Percentiles rank a stretch among this genome's conserved stretches.
These are phyloP conservation scores for Piscicola geometra DNA, from an alignment of 2,888 invertebrate species.

Conservation along the genomic window DNA sequence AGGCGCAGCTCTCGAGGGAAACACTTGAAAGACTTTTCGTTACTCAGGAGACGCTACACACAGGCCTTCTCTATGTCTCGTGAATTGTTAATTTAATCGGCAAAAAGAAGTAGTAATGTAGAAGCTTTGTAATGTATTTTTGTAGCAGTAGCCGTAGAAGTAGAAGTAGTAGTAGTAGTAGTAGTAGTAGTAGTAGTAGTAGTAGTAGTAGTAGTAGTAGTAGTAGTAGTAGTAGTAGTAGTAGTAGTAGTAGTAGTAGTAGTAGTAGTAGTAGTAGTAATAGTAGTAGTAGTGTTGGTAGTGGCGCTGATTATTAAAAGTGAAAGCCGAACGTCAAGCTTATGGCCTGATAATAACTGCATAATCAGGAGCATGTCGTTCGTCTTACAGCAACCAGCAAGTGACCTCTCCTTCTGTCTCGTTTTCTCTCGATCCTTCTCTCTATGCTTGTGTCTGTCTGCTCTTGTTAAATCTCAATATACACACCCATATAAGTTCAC, in stretches of 20 bases:
- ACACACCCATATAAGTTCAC: slow-evolving; percentile 12
- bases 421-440: background rate
- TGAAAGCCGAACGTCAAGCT: too few species aligned
- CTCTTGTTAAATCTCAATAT: slow-evolving; percentile 4
- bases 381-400: too few species aligned
- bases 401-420: background rate
- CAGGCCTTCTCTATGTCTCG: too few species aligned
- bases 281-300: too few species aligned
- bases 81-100: too few species aligned
- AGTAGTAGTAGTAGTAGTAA: slow-evolving; percentile 15
- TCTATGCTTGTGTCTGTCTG: slow-evolving; percentile 17
- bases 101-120: too few species aligned
- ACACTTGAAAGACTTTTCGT: too few species aligned
- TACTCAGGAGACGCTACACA: too few species aligned
- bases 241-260: slow-evolving; percentile 17
- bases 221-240: slow-evolving; percentile 25
- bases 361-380: too few species aligned
- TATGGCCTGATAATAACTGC: too few species aligned
- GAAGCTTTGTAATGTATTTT: background rate
- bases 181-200: slow-evolving; percentile 27
- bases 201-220: slow-evolving; percentile 27
- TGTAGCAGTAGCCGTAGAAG: slow-evolving; percentile 17
- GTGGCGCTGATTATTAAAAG: too few species aligned
- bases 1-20: too few species aligned
- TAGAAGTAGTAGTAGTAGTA: slow-evolving; percentile 24